phyloP scores from a whole-genome alignment of 30 jellyfish, hydroid and myxozoan species.

The Sanderia malayensis region DNA sequence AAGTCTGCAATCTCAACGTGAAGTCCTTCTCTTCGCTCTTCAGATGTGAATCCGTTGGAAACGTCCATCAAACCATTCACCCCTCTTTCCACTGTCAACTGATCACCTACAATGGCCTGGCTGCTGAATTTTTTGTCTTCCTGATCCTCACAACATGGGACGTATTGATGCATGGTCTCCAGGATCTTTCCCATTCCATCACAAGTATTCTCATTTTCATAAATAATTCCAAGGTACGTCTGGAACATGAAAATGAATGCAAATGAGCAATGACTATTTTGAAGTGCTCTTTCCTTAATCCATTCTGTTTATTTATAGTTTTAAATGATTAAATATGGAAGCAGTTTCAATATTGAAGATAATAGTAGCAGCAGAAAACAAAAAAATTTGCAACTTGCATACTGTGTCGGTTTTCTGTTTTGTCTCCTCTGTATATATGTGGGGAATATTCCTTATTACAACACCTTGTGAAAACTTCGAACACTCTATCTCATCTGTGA shows the following conservation, averaged over 20 bases:
- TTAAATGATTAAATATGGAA: too few species aligned
- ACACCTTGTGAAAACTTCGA: conserved; percentile 3
- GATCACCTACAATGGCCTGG: not conserved
- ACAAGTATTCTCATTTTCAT: not conserved
- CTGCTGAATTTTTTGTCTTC: conserved; percentile 1
- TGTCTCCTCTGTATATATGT: conserved; percentile 14
- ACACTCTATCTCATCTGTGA: conserved; percentile 23
- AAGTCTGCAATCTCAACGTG: conserved; percentile 26
- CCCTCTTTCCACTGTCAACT: conserved; percentile 12
- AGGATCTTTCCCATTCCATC: conserved; percentile 2
- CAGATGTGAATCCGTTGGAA: conserved; percentile 28
- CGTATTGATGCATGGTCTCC: not conserved
- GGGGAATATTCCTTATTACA: conserved; percentile 13
- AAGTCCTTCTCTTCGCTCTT: conserved; percentile 33
- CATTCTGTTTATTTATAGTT: too few species aligned
- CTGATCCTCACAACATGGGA: not conserved
- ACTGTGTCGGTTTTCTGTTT: conserved; percentile 28
- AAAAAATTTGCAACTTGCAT: too few species aligned
- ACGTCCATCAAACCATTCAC: conserved; percentile 30
- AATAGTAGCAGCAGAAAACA: too few species aligned
- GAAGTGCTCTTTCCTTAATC: too few species aligned
- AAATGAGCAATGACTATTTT: too few species aligned
- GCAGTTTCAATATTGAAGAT: too few species aligned
- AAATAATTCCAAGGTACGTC: not conserved
- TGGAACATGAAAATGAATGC: not conserved